Conservation (phyloP, 2,888 invertebrate species). For the Drosophila affinis region DNA sequence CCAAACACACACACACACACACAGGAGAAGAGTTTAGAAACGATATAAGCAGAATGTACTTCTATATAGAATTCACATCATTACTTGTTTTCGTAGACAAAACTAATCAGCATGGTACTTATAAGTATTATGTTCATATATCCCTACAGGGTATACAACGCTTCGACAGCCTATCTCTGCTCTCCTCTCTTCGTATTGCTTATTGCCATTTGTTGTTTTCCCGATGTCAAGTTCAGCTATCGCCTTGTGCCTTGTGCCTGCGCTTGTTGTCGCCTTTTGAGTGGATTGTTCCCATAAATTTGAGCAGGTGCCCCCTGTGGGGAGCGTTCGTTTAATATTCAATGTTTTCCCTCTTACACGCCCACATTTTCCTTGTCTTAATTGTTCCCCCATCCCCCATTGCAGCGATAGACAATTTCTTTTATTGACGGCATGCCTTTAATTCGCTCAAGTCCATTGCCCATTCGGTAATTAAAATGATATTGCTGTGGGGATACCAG, state of each 20-base stretch:
- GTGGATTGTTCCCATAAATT: constrained; percentile 42
- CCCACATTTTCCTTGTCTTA: constrained; percentile 33
- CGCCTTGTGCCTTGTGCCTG: constrained; percentile 16
- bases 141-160: not conserved
- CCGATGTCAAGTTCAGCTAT: constrained; percentile 63
- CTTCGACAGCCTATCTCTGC: not conserved
- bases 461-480: constrained; percentile 45
- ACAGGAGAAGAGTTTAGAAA: not conserved
- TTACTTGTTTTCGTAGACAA: too few relatives aligned
- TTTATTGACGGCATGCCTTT: constrained; percentile 43
- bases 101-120: too few relatives aligned
- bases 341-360: constrained; percentile 32
- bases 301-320: constrained; percentile 14
- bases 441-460: constrained; percentile 42
- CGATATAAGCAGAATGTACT: too few relatives aligned
- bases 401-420: constrained; percentile 32
- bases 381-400: constrained; percentile 1
- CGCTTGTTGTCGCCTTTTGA: constrained; percentile 1
- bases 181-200: not conserved
- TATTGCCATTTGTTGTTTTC: constrained; percentile 10
- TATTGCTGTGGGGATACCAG: constrained; percentile 14
- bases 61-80: not conserved
- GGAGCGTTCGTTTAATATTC: constrained; percentile 12
- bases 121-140: not conserved
- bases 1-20: not conserved